Base-by-base conservation (phyloP, 1,140 invertebrate species). In the Eupristina koningsbergeri region DNA sequence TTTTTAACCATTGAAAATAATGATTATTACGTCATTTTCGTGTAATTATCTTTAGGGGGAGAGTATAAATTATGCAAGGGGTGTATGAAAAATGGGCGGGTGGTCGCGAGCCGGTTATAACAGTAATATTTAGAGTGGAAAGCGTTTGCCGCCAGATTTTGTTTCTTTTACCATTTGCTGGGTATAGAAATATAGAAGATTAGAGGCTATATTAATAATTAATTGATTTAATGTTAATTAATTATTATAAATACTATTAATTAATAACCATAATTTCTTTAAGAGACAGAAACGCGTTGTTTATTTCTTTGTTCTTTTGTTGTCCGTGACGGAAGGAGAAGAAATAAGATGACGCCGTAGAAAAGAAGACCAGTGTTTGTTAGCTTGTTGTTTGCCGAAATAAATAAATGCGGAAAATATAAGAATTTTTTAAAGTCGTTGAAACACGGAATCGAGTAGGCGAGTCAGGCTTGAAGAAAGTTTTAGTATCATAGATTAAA, bases 201-300 rank as follows among this genome's bases (percentile, higher is more conserved):
- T 92, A 92, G 91, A 92, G 91, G 91, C 91, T 92, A 92, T 90
- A 90, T 89, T 88, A 88, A 88, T 88, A 90, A 90, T 88, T 90
- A 89, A 88, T 87, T 86, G 80, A 86, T 85, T 87, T 85, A 89
- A 87, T 84, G 86, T 90, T 90, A 87, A 89, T 88, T 87, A 89
- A 87, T 86, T 88, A 89, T 87, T 87, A 87, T 86, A 80, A 87
- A 80, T 89, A 85, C 76, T 87, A 88, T 84, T 76, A 76, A 86
- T 87, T 83, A 85, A 83, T 84, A 81, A 73, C 45, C 45, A 19
- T 75, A 85, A 69, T 3, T n/a, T 79, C 61, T 78, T 79, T 47
- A 61, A 31, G 31, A 26, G 22, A 31, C 15, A 29, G 47, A 83
- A 76, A 1, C 71, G 39, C 53, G 34, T 80, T 79, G 63, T 85